Evolutionary conservation across 2,888 invertebrate genomes (phyloP).

Genomic region (Itoplectis maculator): DNA sequence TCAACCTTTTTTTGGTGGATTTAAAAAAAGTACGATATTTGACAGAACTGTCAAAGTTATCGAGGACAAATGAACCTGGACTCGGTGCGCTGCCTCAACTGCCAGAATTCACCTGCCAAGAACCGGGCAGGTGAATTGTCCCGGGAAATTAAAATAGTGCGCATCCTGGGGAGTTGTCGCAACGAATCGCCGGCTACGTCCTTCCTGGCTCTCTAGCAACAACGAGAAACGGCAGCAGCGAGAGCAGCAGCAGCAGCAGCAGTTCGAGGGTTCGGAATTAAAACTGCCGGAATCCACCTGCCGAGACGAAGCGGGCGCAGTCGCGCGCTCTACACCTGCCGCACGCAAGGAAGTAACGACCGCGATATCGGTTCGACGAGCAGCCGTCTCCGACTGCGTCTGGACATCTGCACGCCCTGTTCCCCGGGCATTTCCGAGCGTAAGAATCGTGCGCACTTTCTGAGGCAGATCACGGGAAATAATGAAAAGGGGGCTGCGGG

Average conservation of each 20-base stretch:
- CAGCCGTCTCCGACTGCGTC: conserved; percentile 40
- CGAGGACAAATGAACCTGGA: too few species aligned
- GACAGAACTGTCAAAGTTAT: too few species aligned
- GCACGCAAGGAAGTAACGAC: conserved; percentile 51
- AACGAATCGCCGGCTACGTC: conserved; percentile 40
- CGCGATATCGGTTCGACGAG: conserved; percentile 35
- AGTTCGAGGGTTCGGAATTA: conserved; percentile 43
- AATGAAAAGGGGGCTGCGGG: neutral
- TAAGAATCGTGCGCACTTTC: conserved; percentile 7
- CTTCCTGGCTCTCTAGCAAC: neutral
- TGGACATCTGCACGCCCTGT: conserved; percentile 56
- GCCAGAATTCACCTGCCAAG: too few species aligned
- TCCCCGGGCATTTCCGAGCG: neutral
- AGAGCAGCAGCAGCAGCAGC: conserved; percentile 9
- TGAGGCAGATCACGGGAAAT: neutral
- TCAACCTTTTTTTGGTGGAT: too few species aligned
- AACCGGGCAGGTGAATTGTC: too few species aligned
- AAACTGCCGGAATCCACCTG: conserved; percentile 69
- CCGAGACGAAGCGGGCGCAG: conserved; percentile 47
- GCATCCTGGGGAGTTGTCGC: conserved; percentile 36
- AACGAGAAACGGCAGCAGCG: too few species aligned
- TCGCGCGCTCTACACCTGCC: conserved; percentile 70
- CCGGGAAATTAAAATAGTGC: too few species aligned
- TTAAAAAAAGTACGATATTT: too few species aligned
- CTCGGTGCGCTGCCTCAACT: too few species aligned